Evolutionary conservation across 2,113 vertebrate species (phyloP).

Genomic region (Propithecus coquereli): DNA sequence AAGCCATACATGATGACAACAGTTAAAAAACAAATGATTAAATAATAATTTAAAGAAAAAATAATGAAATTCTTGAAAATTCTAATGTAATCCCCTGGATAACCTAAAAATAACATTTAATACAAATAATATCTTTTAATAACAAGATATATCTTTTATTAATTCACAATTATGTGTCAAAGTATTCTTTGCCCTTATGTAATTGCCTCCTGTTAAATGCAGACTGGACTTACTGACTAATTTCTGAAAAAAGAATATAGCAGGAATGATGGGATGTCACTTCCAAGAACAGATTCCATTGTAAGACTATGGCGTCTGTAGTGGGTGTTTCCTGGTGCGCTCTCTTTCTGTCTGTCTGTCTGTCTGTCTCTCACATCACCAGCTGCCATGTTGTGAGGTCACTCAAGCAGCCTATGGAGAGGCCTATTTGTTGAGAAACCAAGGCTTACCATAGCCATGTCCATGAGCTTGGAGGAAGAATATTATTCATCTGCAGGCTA

Average conservation of each 20-base stretch:
- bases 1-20: neutral
- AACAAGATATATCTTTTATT: neutral
- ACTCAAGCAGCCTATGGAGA: neutral
- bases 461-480: neutral
- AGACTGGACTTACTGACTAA: neutral
- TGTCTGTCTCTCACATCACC: neutral
- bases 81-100: neutral
- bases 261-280: neutral
- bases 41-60: neutral
- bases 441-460: fast-evolving
- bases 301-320: neutral
- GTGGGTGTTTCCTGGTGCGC: neutral
- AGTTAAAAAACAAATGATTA: neutral
- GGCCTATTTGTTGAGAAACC: neutral
- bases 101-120: neutral
- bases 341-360: neutral
- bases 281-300: neutral
- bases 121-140: neutral
- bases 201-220: neutral
- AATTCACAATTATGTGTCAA: neutral
- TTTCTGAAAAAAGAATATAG: neutral
- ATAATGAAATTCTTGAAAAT: neutral
- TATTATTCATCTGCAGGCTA: neutral
- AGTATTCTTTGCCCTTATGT: neutral
- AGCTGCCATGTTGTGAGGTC: neutral